Evolutionary conservation across 2,888 invertebrate genomes (phyloP), one percentile per base, ranked within the genome.

Genomic region (Spodoptera picta): DNA sequence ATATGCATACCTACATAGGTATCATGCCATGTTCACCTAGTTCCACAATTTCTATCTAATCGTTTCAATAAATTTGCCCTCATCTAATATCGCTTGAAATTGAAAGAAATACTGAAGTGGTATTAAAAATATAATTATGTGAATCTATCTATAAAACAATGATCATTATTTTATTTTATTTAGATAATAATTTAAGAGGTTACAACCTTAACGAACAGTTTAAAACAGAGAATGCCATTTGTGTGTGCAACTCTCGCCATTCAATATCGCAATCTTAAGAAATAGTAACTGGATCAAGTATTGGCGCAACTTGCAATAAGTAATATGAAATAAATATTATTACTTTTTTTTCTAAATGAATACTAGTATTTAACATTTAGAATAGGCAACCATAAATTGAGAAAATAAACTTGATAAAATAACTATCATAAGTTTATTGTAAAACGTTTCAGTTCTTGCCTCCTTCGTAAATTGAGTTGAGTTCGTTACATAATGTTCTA

Each of bases 251-350:
- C 83, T 87, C 82, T 84, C 79, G 83, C 84, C 81, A 86, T 89
- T 88, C 84, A 87, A 87, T 90, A 87, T 88, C 87, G 90, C 89
- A 92, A 90, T 88, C 77, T 90, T 91, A 87, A 84, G 91, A 91
- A 92, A 91, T 89, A 87, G 81, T 86, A 90, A 88, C 89, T 90
- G 83, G 87, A 87, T 88, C 84, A 82, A 87, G 86, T 86, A 89
- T 87, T 90, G 84, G 86, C 83, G 82, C 82, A 85, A 84, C 79
- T 83, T 84, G 86, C 85, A 87, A 86, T 82, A 83, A 77, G 63
- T 75, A 69, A 80, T 77, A 75, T 60, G 80, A 86, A 86, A 85
- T 82, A 81, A 84, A 85, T 83, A 83, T 80, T 82, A 73, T 60
- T 59, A 74, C 58, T 65, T 68, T 66, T 36, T 36, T 36, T 36